phyloP scores from a whole-genome alignment of 2,888 invertebrate species.

The Cynaeus angustus region DNA sequence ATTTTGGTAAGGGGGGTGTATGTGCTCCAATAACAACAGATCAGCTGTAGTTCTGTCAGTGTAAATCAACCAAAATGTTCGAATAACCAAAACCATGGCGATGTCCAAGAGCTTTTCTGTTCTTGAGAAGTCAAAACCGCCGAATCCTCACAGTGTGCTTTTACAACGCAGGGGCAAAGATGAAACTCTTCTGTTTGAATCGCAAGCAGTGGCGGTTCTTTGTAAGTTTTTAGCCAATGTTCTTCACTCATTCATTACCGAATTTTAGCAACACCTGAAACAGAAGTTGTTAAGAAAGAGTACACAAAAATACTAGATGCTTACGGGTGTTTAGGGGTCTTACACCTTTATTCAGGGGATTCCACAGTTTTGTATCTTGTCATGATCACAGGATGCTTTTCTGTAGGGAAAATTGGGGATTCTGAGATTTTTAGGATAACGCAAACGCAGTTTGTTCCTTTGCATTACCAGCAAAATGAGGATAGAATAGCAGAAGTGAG shows the following conservation, averaged over 20 bases:
- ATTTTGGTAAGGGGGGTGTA: conserved; percentile 47
- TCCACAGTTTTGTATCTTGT: conserved; percentile 91
- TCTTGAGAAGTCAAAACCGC: conserved; percentile 89
- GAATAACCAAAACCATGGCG: conserved; percentile 78
- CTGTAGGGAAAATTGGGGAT: conserved; percentile 95
- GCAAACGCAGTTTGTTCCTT: conserved; percentile 91
- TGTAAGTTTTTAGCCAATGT: conserved; percentile 73
- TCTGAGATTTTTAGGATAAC: conserved; percentile 96
- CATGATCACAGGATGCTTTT: conserved; percentile 95
- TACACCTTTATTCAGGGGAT: conserved; percentile 90
- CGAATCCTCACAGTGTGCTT: conserved; percentile 91
- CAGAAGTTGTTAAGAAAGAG: conserved; percentile 89
- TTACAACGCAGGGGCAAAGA: conserved; percentile 91
- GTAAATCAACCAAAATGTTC: conserved; percentile 34
- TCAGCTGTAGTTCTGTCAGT: conserved; percentile 49
- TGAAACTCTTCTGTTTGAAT: conserved; percentile 92
- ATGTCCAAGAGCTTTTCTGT: conserved; percentile 96
- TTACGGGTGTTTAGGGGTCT: conserved; percentile 95
- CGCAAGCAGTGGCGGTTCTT: conserved; percentile 90
- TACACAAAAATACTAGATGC: conserved; percentile 95
- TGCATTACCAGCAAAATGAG: conserved; percentile 82
- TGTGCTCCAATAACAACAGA: conserved; percentile 46
- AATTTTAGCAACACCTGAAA: conserved; percentile 83
- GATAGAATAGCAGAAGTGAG: conserved; percentile 76
- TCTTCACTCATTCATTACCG: conserved; percentile 2